These are phyloP conservation scores for Limenitis camilla DNA, from an alignment of 2,888 invertebrate species.

Conservation along the genomic window DNA sequence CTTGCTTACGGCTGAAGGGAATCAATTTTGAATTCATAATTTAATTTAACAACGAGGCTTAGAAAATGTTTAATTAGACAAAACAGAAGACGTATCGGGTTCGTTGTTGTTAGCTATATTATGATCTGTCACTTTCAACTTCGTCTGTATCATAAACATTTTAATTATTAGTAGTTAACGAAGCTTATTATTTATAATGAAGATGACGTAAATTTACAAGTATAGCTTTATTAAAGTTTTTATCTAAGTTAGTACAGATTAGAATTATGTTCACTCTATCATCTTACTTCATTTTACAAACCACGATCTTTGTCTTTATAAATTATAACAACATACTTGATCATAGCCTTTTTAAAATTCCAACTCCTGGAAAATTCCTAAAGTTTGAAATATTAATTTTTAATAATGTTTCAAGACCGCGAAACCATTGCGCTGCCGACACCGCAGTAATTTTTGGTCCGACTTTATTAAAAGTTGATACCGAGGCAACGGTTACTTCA, in stretches of 20 bases:
- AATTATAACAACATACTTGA: neutral
- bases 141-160: neutral
- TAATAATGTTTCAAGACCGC: slow-evolving; percentile 24
- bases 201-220: too few species aligned
- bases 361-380: slow-evolving; percentile 18
- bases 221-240: too few species aligned
- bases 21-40: slow-evolving; percentile 61
- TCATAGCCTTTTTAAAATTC: slow-evolving; percentile 15
- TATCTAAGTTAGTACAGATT: too few species aligned
- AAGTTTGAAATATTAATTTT: slow-evolving; percentile 26
- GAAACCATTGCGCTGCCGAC: slow-evolving; percentile 21
- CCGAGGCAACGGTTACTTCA: slow-evolving; percentile 26
- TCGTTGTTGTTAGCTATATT: slow-evolving; percentile 25
- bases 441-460: slow-evolving; percentile 33
- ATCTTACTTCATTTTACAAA: too few species aligned
- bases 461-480: slow-evolving; percentile 62
- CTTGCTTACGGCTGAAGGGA: slow-evolving; percentile 45
- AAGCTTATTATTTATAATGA: neutral
- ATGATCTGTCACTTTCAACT: neutral
- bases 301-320: neutral
- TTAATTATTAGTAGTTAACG: neutral
- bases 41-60: slow-evolving; percentile 45
- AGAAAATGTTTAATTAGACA: slow-evolving; percentile 49
- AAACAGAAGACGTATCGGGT: slow-evolving; percentile 31
- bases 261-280: too few species aligned